Evolutionary conservation across 2,113 vertebrate genomes (phyloP).

Genomic region (Machaerirhynchus nigripectus): DNA sequence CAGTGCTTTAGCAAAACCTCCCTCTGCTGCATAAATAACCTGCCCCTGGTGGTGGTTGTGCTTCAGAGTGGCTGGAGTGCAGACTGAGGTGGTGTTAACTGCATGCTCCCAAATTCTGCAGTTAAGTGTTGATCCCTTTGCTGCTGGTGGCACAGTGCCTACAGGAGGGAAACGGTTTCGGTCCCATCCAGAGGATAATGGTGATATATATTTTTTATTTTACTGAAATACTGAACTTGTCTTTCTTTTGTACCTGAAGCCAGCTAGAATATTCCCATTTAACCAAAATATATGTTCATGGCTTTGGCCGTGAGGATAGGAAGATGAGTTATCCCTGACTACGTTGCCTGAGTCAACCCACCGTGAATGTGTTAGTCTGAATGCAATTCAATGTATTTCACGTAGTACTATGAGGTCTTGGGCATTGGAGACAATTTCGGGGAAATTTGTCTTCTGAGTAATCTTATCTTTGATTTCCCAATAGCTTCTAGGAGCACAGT

Average conservation of each 20-base stretch:
- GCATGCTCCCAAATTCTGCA: background rate
- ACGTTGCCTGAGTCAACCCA: background rate
- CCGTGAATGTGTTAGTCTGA: background rate
- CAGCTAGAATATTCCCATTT: background rate
- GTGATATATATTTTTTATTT: background rate
- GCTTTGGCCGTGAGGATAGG: background rate
- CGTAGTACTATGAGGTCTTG: accelerated
- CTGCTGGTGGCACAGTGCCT: background rate
- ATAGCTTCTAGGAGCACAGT: background rate
- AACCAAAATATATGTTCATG: background rate
- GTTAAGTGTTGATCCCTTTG: background rate
- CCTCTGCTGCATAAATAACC: background rate
- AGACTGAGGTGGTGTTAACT: background rate
- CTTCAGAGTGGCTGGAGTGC: background rate
- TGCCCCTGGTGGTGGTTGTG: background rate
- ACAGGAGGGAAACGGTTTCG: background rate
- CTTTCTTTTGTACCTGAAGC: background rate
- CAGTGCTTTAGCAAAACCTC: background rate
- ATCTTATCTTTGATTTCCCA: background rate
- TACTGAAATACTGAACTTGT: background rate
- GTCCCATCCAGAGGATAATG: background rate
- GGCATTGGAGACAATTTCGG: background rate
- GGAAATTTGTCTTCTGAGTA: background rate
- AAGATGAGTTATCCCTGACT: background rate
- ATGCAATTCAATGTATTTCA: background rate